These are phyloP conservation scores for Caenorhabditis panamensis DNA, from an alignment of 2,888 invertebrate genomes.

Conservation along the genomic window DNA sequence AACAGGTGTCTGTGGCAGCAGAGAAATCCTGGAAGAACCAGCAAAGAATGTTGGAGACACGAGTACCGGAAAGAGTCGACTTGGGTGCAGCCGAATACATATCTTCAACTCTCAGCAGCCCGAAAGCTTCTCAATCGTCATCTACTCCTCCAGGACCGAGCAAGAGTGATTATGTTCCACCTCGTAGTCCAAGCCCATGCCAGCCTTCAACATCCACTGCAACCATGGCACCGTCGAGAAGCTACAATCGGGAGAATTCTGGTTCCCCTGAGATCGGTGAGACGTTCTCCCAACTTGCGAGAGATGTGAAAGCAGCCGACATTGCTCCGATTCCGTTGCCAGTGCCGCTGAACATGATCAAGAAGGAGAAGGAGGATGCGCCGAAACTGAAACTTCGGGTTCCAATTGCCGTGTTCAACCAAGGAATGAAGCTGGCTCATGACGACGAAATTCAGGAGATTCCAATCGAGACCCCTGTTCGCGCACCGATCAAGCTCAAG, in stretches of 20 bases:
- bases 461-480: neutral
- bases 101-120: slow-evolving; percentile 13
- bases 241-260: neutral
- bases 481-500: slow-evolving; percentile 43
- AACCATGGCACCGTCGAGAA: neutral
- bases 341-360: slow-evolving; percentile 28
- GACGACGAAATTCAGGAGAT: slow-evolving; percentile 17
- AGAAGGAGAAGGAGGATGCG: slow-evolving; percentile 32
- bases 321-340: slow-evolving; percentile 24
- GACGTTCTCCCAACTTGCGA: neutral
- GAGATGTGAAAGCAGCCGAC: neutral
- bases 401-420: slow-evolving; percentile 10
- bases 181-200: slow-evolving; percentile 3
- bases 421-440: slow-evolving; percentile 6
- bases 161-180: neutral
- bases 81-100: slow-evolving; percentile 3
- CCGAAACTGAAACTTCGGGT: slow-evolving; percentile 19
- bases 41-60: neutral
- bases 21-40: neutral
- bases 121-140: neutral
- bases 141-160: neutral
- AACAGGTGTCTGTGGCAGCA: neutral
- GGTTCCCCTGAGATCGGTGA: slow-evolving; percentile 37
- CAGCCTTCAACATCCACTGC: neutral
- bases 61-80: neutral